Evolutionary conservation across 2,888 invertebrate species (phyloP).

Genomic region (Synanthedon formicaeformis): DNA sequence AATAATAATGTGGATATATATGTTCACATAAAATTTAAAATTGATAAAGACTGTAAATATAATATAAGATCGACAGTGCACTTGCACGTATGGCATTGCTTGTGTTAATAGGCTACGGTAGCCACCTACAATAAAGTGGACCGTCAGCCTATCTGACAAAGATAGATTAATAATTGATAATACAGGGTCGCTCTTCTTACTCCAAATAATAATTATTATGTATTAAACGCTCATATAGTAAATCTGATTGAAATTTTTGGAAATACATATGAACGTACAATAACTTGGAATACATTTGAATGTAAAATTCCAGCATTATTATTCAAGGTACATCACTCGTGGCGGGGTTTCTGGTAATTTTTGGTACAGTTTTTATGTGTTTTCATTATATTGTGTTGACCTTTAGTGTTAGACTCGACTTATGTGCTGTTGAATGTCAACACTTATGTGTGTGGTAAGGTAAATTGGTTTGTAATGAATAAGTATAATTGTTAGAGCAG

Average conservation of each 20-base stretch:
- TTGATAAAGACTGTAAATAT: no score
- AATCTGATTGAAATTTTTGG: not conserved
- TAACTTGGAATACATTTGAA: not conserved
- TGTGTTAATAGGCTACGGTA: no score
- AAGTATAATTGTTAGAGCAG: slow-evolving; percentile 38
- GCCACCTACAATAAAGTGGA: no score
- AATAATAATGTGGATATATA: no score
- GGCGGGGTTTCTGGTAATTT: not conserved
- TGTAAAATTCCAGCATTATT: slow-evolving; percentile 10
- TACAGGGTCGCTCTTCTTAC: no score
- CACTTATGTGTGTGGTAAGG: slow-evolving; percentile 30
- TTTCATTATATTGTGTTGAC: slow-evolving; percentile 17
- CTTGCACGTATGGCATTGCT: no score
- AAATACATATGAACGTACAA: not conserved
- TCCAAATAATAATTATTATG: not conserved
- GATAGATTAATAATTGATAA: no score
- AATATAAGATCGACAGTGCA: no score
- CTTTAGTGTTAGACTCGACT: slow-evolving; percentile 36
- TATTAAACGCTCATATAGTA: not conserved
- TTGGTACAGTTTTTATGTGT: slow-evolving; percentile 9
- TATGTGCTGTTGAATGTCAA: slow-evolving; percentile 26
- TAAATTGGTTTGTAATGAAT: slow-evolving; percentile 25
- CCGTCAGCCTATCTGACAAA: no score
- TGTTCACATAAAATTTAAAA: no score
- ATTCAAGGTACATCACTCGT: slow-evolving; percentile 17